phyloP scores from a whole-genome alignment of 2,797 vertebrate species.

The Champsocephalus gunnari region DNA sequence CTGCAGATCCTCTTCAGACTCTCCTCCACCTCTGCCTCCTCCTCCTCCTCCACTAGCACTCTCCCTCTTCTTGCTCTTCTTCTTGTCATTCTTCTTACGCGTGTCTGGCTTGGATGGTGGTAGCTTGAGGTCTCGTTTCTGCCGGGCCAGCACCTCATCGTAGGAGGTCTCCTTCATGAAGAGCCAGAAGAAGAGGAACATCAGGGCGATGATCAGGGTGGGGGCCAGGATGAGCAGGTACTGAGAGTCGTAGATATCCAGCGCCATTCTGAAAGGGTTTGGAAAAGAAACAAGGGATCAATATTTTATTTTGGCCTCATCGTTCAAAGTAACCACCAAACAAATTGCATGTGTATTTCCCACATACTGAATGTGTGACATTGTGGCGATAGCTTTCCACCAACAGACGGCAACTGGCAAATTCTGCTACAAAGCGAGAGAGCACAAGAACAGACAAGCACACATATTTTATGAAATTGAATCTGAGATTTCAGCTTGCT shows the following conservation, averaged over 20 bases:
- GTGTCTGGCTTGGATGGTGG: slow-evolving; percentile 87
- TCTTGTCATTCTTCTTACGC: slow-evolving; percentile 96
- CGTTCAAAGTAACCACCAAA: not conserved
- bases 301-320: not conserved
- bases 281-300: slow-evolving; percentile 6
- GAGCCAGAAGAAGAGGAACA: slow-evolving; percentile 99
- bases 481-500: slow-evolving; percentile 12
- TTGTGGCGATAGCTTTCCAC: not conserved
- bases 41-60: slow-evolving; percentile 81
- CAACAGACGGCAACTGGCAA: slow-evolving; percentile 8
- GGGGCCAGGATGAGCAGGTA: slow-evolving; percentile 97
- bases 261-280: slow-evolving; percentile 85
- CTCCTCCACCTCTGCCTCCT: slow-evolving; percentile 88
- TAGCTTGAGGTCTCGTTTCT: slow-evolving; percentile 92
- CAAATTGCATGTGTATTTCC: not conserved
- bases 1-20: slow-evolving; percentile 92
- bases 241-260: slow-evolving; percentile 97
- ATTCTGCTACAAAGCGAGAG: not conserved
- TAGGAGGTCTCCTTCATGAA: slow-evolving; percentile 99
- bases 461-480: not conserved
- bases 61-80: slow-evolving; percentile 98
- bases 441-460: not conserved
- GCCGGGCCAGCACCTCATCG: slow-evolving; percentile 94
- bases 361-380: not conserved
- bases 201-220: slow-evolving; percentile 93